Percentiles rank a stretch among this genome's conserved stretches.
phyloP scores from a whole-genome alignment of 2,113 vertebrate genomes.

The Gnathonemus echidnorhynchus region DNA sequence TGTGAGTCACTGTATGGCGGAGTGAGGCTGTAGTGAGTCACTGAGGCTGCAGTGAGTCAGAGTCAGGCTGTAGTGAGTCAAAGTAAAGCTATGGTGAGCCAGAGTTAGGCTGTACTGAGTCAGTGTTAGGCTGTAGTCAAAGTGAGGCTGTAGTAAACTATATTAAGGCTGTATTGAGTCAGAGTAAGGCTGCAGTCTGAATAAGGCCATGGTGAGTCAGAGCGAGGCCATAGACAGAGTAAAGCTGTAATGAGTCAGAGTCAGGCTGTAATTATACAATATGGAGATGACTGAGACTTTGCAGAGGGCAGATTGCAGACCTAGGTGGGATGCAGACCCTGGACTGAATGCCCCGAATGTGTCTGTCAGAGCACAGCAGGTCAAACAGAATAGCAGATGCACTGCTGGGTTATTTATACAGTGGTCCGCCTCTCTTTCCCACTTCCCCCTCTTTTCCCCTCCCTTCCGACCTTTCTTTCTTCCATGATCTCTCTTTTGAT shows the following conservation, averaged over 20 bases:
- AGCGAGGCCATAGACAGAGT: not conserved
- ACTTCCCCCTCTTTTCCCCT: conserved; percentile 3
- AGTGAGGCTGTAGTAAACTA: not conserved
- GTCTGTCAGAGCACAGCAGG: not conserved
- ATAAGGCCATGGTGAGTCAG: not conserved
- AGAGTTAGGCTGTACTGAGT: not conserved
- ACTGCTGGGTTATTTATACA: conserved; percentile 18
- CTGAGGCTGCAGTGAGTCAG: too few relatives aligned
- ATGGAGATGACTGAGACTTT: conserved; percentile 14
- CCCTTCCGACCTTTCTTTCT: conserved; percentile 6
- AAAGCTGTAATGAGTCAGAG: not conserved
- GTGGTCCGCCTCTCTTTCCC: not conserved
- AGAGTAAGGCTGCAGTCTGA: not conserved
- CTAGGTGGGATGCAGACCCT: conserved; percentile 9
- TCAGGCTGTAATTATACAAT: not conserved
- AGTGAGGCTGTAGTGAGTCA: not conserved
- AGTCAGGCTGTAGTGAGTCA: not conserved
- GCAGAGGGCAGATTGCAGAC: conserved; percentile 11
- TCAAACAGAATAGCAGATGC: conserved; percentile 24
- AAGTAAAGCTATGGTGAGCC: not conserved
- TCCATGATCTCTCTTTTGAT: not conserved
- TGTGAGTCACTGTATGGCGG: too few relatives aligned
- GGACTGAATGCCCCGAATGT: not conserved
- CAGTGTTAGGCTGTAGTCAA: not conserved
- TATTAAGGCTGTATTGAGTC: not conserved